Conservation (phyloP, 2,888 invertebrate species). For the Amphipoea lucens region DNA sequence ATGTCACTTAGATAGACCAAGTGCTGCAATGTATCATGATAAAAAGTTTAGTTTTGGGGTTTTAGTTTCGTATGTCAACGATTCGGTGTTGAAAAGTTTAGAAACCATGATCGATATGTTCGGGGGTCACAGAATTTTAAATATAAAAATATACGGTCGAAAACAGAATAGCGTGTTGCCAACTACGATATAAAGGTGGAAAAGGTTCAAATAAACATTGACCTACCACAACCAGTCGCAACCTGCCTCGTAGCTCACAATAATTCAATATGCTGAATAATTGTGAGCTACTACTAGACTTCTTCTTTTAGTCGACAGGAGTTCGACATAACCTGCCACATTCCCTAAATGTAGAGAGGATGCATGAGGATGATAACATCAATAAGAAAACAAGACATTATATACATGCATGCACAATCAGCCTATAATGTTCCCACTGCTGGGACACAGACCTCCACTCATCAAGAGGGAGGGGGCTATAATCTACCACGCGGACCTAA, state of each 20-base stretch:
- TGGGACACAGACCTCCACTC: not conserved
- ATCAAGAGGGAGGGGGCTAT: not conserved
- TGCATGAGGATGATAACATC: not conserved
- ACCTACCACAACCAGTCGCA: not conserved
- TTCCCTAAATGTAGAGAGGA: not conserved
- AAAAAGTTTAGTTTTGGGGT: constrained; percentile 31
- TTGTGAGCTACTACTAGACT: too few species aligned
- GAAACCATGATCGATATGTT: constrained; percentile 33
- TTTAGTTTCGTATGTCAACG: constrained; percentile 16
- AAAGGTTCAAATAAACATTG: not conserved
- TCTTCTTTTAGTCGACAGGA: not conserved
- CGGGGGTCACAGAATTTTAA: not conserved
- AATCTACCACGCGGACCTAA: not conserved
- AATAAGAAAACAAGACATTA: not conserved
- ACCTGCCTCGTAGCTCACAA: not conserved
- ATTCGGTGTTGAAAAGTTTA: constrained; percentile 18
- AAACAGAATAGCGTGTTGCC: not conserved
- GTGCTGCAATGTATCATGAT: constrained; percentile 39
- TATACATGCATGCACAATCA: not conserved
- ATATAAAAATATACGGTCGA: not conserved
- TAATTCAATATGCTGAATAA: not conserved
- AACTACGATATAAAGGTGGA: not conserved
- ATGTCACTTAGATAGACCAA: constrained; percentile 59
- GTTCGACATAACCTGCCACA: not conserved
- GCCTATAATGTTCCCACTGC: not conserved